Percentiles rank a stretch among this genome's conserved stretches.
Conservation (phyloP, 2,888 invertebrate species). For the Athalia cordata region DNA sequence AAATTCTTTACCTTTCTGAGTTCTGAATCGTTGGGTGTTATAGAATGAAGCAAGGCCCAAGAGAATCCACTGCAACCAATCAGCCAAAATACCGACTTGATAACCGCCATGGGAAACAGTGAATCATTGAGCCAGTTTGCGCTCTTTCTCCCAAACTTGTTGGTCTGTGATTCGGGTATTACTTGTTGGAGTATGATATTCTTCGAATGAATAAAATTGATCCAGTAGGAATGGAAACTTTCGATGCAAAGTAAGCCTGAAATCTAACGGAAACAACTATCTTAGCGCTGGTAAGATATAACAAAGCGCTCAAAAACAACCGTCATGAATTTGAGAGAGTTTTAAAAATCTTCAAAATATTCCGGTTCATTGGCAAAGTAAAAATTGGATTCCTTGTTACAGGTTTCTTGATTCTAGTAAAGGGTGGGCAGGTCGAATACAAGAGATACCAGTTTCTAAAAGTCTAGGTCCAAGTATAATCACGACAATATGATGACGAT, state of each 20-base stretch:
- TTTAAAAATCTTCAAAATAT: slow-evolving; percentile 12
- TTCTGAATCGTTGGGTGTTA: slow-evolving; percentile 22
- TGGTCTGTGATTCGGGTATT: slow-evolving; percentile 74
- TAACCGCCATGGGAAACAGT: slow-evolving; percentile 74
- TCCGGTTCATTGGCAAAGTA: background rate
- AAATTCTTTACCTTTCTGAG: slow-evolving; percentile 56
- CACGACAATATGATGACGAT: no score
- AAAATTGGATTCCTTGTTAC: background rate
- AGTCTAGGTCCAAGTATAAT: background rate
- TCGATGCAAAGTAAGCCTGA: slow-evolving; percentile 81
- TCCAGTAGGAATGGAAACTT: slow-evolving; percentile 81
- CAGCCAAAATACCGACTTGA: slow-evolving; percentile 62
- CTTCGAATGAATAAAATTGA: slow-evolving; percentile 82
- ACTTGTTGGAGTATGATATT: slow-evolving; percentile 73
- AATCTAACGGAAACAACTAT: slow-evolving; percentile 77
- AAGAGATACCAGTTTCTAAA: background rate
- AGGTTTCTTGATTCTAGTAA: slow-evolving; percentile 25
- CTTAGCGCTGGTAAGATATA: background rate
- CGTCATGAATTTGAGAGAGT: slow-evolving; percentile 13
- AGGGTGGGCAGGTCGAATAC: slow-evolving; percentile 25
- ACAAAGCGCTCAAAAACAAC: no score
- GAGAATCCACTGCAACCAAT: slow-evolving; percentile 35
- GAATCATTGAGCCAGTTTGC: slow-evolving; percentile 74
- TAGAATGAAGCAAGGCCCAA: slow-evolving; percentile 45
- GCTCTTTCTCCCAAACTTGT: slow-evolving; percentile 78